Conservation (phyloP, 2,113 vertebrate species). For the Sander vitreus region DNA sequence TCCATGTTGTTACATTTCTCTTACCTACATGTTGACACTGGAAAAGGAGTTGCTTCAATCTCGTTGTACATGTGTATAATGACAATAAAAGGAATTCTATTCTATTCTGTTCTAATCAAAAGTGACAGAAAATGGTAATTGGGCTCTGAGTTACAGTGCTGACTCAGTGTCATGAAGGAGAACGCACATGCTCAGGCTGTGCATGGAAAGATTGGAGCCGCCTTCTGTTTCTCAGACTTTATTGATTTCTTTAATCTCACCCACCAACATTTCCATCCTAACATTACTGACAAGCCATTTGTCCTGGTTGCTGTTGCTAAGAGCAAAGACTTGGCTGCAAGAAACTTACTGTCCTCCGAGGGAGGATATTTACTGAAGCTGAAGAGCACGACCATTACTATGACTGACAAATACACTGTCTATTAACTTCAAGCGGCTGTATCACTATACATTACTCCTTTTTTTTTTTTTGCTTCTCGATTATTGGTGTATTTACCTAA, state of each 20-base stretch:
- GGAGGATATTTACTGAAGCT: constrained; percentile 2
- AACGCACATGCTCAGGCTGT: constrained; percentile 23
- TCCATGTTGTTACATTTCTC: too few relatives aligned
- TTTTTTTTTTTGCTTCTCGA: neutral
- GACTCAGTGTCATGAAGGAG: constrained; percentile 25
- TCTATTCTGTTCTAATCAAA: neutral
- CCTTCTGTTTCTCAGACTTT: constrained; percentile 39
- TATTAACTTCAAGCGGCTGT: neutral
- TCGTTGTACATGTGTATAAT: too few relatives aligned
- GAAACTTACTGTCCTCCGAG: constrained; percentile 14
- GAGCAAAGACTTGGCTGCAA: constrained; percentile 38
- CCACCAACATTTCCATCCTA: constrained; percentile 33
- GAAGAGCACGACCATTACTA: neutral
- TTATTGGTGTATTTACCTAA: neutral
- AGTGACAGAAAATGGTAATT: neutral
- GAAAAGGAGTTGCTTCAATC: too few relatives aligned
- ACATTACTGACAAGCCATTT: constrained; percentile 19
- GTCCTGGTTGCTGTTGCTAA: constrained; percentile 40
- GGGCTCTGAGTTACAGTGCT: neutral
- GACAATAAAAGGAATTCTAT: too few relatives aligned
- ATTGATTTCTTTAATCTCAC: constrained; percentile 46
- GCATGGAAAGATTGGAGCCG: neutral
- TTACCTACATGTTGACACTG: too few relatives aligned
- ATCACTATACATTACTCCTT: neutral
- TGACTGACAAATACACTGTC: neutral